Base-by-base conservation (phyloP, 2,888 invertebrate genomes). In the Scaptomyza cyrtandrae region DNA sequence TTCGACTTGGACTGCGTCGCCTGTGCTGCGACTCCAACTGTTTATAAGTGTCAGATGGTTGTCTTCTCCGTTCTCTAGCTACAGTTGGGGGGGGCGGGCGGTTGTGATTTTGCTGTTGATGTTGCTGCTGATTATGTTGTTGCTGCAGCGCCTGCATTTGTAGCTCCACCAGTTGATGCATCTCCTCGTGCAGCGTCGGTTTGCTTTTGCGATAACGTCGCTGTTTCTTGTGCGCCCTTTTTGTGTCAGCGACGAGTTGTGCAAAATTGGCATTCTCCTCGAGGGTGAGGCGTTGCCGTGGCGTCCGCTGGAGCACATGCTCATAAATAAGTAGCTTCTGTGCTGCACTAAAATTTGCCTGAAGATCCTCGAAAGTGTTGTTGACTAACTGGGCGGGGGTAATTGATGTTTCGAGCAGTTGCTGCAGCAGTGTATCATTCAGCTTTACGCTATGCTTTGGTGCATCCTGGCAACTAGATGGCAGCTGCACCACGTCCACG, bases 111-210 rank as follows among this genome's bases (percentile, higher is more conserved):
- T 46, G 10, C 19, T 55, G 39, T 53, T 62, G 19, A 44, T 55
- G 37, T 3, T 62, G 16, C 14, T 52, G 50, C 39, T 56, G 39
- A n/a, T n/a, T n/a, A n/a, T n/a, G n/a, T 3, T 62, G 16, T 16
- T 52, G 50, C 39, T 56, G 39, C 35, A 92, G 50, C 3, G 92
- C 90, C 57, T 89, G 78, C 92, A 92, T 92, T 80, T 92, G 92
- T 11, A 91, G 64, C 2, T 88, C 73, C 6, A 92, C 89, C 37
- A 92, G 69, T 50, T 89, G 86, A 10, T 90, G 84, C 31, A 92
- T 75, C 63, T 92, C 90, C 68, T 92, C 91, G 10, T 85, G 89
- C 9, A 90, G 78, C 2, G 92, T 91, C 3, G 90, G 90, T 64
- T 90, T 91, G 33, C 81, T 89, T 11, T 86, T 89, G 3, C 91